Conservation (phyloP, 2,797 vertebrate species). For the Anableps anableps region DNA sequence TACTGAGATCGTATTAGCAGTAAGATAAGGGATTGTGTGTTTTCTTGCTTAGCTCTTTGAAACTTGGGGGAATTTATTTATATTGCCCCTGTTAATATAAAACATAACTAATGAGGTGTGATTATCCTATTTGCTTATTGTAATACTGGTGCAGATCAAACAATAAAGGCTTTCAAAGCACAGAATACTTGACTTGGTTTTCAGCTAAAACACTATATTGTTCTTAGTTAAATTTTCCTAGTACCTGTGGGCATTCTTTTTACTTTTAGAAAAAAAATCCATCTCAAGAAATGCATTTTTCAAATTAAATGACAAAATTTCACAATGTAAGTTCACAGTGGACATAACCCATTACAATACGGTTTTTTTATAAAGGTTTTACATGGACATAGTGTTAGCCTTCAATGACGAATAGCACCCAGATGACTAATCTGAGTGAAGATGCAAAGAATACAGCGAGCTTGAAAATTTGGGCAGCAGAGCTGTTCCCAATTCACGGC, state of each 20-base stretch:
- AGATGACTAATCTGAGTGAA: neutral
- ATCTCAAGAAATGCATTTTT: slow-evolving; percentile 35
- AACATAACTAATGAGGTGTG: slow-evolving; percentile 83
- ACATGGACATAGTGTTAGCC: neutral
- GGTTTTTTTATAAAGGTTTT: neutral
- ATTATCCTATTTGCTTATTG: slow-evolving; percentile 78
- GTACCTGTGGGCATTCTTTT: slow-evolving; percentile 65
- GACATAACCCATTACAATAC: neutral
- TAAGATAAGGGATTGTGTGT: slow-evolving; percentile 63
- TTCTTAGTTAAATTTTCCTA: slow-evolving; percentile 58
- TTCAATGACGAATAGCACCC: neutral
- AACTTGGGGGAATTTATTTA: slow-evolving; percentile 77
- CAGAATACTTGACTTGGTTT: slow-evolving; percentile 43
- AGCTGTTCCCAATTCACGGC: neutral
- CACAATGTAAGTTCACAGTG: neutral
- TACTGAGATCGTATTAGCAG: slow-evolving; percentile 71
- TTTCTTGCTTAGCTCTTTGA: slow-evolving; percentile 71
- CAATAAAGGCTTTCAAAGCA: slow-evolving; percentile 52
- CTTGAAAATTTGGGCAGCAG: neutral
- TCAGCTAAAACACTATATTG: slow-evolving; percentile 32
- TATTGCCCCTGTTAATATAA: slow-evolving; percentile 81
- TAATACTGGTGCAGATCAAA: slow-evolving; percentile 71
- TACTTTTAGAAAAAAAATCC: slow-evolving; percentile 52
- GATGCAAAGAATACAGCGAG: neutral
- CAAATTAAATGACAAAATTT: neutral